These are phyloP conservation scores for Gobionotothen gibberifrons DNA, from an alignment of 2,797 vertebrate species.

Conservation along the genomic window DNA sequence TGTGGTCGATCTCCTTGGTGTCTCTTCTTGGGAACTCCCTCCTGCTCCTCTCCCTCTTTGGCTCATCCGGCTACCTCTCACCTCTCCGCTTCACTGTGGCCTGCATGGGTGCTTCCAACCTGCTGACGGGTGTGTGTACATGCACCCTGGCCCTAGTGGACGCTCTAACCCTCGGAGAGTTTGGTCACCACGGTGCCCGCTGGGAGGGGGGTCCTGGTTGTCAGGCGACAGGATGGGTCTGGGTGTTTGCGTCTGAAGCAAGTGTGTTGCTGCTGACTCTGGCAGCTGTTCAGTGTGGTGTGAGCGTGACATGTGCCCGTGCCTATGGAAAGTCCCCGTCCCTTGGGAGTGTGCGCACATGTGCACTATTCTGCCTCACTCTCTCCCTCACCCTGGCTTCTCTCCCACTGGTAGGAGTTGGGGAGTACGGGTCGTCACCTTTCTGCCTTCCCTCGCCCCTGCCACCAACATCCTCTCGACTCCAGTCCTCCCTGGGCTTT, in stretches of 20 bases:
- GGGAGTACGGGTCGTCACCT: conserved; percentile 91
- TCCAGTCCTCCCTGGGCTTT: conserved; percentile 87
- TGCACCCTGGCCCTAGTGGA: conserved; percentile 91
- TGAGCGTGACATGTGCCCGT: conserved; percentile 87
- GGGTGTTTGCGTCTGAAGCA: conserved; percentile 91
- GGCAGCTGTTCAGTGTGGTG: conserved; percentile 91
- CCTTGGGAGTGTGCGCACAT: conserved; percentile 84
- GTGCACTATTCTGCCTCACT: conserved; percentile 86
- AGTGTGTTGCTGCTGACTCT: conserved; percentile 91
- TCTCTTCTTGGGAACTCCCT: conserved; percentile 90
- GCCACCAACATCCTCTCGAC: conserved; percentile 86
- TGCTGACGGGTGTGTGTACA: conserved; percentile 89
- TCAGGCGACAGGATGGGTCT: conserved; percentile 91
- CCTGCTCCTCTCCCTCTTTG: conserved; percentile 89
- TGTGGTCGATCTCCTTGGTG: conserved; percentile 91
- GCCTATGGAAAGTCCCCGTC: conserved; percentile 88
- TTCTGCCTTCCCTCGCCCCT: conserved; percentile 92
- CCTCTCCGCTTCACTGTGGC: conserved; percentile 93
- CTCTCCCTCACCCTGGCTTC: conserved; percentile 86
- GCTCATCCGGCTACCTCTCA: conserved; percentile 86
- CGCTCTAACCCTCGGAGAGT: conserved; percentile 89
- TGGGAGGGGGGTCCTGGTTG: conserved; percentile 93
- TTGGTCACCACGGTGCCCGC: conserved; percentile 87
- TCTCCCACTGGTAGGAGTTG: conserved; percentile 89
- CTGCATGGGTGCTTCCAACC: conserved; percentile 91